A percentile compares a stretch with the other conserved stretches of the same genome.
phyloP scores from a whole-genome alignment of 2,888 invertebrate species.

The Diachrysia chrysitis region DNA sequence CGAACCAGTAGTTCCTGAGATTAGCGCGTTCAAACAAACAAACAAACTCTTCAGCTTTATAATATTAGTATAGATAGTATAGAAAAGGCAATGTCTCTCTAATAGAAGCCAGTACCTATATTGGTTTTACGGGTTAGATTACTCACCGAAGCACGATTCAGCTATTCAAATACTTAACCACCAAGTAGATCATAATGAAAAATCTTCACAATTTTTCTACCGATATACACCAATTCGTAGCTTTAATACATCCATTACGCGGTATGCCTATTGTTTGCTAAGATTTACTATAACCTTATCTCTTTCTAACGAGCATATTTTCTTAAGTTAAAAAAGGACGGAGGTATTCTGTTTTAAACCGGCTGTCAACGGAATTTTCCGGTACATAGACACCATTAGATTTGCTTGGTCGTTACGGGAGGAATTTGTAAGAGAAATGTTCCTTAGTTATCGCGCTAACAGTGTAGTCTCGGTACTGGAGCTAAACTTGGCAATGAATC shows the following conservation, averaged over 20 bases:
- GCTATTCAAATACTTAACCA: conserved; percentile 10
- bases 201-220: conserved; percentile 7
- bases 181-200: conserved; percentile 11
- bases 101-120: background rate
- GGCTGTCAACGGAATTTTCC: conserved; percentile 45
- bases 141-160: conserved; percentile 17
- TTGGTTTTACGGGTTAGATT: background rate
- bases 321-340: conserved; percentile 45
- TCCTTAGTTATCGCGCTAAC: conserved; percentile 43
- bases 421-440: conserved; percentile 58
- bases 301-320: conserved; percentile 34
- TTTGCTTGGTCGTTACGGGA: conserved; percentile 56
- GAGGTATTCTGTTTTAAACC: conserved; percentile 42
- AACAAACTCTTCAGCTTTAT: too few species aligned
- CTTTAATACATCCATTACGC: conserved; percentile 9
- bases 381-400: conserved; percentile 52
- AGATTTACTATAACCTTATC: conserved; percentile 22
- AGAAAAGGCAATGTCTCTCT: background rate
- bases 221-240: conserved; percentile 8
- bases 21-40: too few species aligned
- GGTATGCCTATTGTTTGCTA: conserved; percentile 14
- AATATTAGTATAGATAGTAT: too few species aligned
- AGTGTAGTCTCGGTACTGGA: conserved; percentile 30
- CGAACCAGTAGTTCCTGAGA: too few species aligned
- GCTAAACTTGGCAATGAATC: conserved; percentile 50